Percentiles rank a stretch among this genome's conserved stretches.
Evolutionary conservation across 2,113 vertebrate genomes (phyloP).

Genomic region (Chaetorhynchus papuensis): DNA sequence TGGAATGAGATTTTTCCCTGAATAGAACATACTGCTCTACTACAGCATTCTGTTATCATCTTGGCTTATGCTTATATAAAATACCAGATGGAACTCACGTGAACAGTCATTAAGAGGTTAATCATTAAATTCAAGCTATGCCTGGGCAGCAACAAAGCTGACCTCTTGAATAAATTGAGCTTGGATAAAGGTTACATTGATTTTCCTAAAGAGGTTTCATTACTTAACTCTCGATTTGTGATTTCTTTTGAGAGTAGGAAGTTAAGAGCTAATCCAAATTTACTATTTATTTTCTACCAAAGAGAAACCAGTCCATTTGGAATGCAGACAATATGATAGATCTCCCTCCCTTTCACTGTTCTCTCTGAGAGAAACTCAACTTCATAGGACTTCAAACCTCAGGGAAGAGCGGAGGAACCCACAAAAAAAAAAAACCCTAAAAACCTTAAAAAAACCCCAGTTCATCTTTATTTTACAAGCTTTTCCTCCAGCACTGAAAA

Average conservation of each 20-base stretch:
- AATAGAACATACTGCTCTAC: not conserved
- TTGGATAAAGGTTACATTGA: not conserved
- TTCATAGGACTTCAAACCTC: not conserved
- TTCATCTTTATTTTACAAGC: not conserved
- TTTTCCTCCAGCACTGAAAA: not conserved
- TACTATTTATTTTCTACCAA: not conserved
- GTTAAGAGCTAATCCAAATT: not conserved
- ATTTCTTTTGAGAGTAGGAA: not conserved
- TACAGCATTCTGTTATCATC: not conserved
- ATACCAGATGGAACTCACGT: not conserved
- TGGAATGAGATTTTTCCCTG: not conserved
- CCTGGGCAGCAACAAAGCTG: not conserved
- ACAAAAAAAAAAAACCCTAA: not conserved
- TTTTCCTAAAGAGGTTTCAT: constrained; percentile 31
- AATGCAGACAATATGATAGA: not conserved
- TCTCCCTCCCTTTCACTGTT: not conserved
- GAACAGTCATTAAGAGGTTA: constrained; percentile 25
- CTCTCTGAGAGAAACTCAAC: not conserved
- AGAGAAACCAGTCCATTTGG: not conserved
- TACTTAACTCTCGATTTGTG: not conserved
- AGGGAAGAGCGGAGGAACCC: not conserved
- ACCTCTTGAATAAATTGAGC: constrained; percentile 12
- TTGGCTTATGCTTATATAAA: not conserved
- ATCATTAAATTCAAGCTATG: constrained; percentile 8
- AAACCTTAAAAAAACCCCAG: not conserved